Conservation (phyloP, 2,797 vertebrate genomes). For the Xenops minutus region DNA sequence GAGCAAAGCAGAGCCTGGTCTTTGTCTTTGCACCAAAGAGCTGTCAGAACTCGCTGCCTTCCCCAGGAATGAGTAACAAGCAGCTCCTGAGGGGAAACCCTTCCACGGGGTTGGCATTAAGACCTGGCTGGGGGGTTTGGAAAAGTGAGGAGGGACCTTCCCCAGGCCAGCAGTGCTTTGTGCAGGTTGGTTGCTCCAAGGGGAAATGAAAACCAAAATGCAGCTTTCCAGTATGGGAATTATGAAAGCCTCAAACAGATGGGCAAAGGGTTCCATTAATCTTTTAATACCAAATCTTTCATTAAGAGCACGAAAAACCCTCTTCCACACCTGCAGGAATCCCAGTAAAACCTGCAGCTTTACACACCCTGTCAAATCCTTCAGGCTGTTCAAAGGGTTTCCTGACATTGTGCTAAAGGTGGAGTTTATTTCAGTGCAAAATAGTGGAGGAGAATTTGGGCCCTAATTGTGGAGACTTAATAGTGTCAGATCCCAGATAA, state of each 20-base stretch:
- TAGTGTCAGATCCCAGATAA: not conserved
- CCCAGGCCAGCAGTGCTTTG: not conserved
- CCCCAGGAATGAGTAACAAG: not conserved
- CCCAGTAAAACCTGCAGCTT: not conserved
- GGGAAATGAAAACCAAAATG: not conserved
- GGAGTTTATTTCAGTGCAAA: not conserved
- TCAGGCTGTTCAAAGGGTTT: constrained; percentile 1
- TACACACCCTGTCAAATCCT: not conserved
- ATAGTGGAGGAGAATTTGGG: not conserved
- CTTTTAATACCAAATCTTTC: constrained; percentile 39
- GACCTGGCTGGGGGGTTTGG: not conserved
- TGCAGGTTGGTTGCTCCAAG: not conserved
- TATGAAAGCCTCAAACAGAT: not conserved
- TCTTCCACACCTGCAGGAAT: constrained; percentile 47
- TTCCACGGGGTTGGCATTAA: not conserved
- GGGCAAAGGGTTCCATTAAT: not conserved
- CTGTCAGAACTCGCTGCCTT: not conserved
- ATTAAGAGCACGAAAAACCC: not conserved
- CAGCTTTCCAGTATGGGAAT: not conserved
- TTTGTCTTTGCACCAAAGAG: not conserved
- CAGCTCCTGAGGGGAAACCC: not conserved
- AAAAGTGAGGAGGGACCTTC: not conserved
- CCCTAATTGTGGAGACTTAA: not conserved
- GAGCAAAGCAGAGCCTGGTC: not conserved
- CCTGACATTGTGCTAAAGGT: not conserved